Evolutionary conservation across 2,888 invertebrate genomes (phyloP).

Genomic region (Seira ritae): DNA sequence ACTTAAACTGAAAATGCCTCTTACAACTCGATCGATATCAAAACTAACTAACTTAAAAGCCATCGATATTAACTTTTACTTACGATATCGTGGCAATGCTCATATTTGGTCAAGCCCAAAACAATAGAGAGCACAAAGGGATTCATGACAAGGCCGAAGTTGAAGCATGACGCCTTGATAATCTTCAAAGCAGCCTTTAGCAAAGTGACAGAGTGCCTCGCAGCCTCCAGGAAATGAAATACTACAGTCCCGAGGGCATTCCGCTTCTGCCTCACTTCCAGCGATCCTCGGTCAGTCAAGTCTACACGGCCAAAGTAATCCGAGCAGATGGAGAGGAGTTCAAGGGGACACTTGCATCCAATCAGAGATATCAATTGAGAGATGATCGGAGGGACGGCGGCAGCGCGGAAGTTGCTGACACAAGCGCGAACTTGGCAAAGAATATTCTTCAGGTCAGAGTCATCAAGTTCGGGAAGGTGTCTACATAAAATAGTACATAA

Average conservation of each 20-base stretch:
- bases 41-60: no score
- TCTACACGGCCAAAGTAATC: constrained; percentile 47
- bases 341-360: constrained; percentile 41
- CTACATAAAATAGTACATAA: constrained; percentile 38
- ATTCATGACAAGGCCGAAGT: constrained; percentile 63
- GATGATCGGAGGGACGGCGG: constrained; percentile 62
- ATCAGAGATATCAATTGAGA: constrained; percentile 64
- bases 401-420: constrained; percentile 43
- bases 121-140: constrained; percentile 67
- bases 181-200: constrained; percentile 59
- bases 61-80: no score
- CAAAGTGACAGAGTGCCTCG: constrained; percentile 52
- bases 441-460: constrained; percentile 46
- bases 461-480: constrained; percentile 64
- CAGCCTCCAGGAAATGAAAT: constrained; percentile 66
- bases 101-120: constrained; percentile 63
- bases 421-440: constrained; percentile 35
- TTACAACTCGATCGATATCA: no score
- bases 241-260: constrained; percentile 70
- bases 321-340: constrained; percentile 48
- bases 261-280: constrained; percentile 37
- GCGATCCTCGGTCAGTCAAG: constrained; percentile 16
- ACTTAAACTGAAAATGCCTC: no score
- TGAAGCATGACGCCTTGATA: constrained; percentile 62
- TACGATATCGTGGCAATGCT: constrained; percentile 63